Base-by-base conservation (phyloP, 2,113 vertebrate species). In the Clarias macrocephalus region DNA sequence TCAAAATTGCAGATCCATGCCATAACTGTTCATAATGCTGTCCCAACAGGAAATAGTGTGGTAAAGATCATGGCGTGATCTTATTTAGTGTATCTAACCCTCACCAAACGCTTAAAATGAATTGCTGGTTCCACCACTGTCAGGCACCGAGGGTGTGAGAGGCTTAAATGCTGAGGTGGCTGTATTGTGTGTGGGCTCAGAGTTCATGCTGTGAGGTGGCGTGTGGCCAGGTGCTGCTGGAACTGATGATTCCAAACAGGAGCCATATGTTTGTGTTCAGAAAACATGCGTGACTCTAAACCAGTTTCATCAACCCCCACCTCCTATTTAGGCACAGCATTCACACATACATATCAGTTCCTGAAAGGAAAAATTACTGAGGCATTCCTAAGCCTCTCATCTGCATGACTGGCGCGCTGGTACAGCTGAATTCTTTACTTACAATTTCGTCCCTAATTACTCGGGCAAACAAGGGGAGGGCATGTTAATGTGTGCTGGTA, bases 341-440 rank as follows among this genome's bases (percentile, higher is more conserved):
- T 48, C 57, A 52, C 3, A 73, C 25, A 10, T 37, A 13, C 16
- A 28, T 54, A 86, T 48, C n/a, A 80, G 42, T 70, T 82, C n/a
- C 57, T 62, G 33, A 87, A 82, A 77, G 37, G 80, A 52, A 85
- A 87, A 83, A 59, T 57, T 80, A 28, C 37, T 54, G 59, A 48
- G 59, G 56, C 83, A 89, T 83, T 87, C 37, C 86, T 85, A 77
- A 88, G 80, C 83, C 72, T 83, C 86, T 88, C 83, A 68, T 85
- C 83, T 88, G 70, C 83, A 76, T 87, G 83, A 89, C 83, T 89
- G 79, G 68, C 25, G 16, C 80, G 63, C 79, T 86, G 85, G 63
- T 33, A 33, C 57, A 1, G 7, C 48, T 57, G 11, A 86, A 37
- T 66, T n/a, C 7, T 6, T 37, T 59, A 62, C 63, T 76, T 87